Evolutionary conservation across 2,113 vertebrate species (phyloP), one percentile per base, ranked within the genome.

Genomic region (Chrysemys picta): DNA sequence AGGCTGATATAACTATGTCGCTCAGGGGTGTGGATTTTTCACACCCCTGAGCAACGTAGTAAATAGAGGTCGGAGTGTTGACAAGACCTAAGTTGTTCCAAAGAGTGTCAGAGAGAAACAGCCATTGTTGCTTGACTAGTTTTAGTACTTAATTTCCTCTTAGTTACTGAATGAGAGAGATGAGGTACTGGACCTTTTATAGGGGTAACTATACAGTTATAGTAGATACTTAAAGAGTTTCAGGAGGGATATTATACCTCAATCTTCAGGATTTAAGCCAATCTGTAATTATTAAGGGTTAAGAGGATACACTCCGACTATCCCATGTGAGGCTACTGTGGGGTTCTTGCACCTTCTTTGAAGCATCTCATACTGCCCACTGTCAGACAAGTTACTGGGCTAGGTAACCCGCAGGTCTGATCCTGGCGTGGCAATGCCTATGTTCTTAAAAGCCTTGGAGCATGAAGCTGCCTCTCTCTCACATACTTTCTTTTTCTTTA

Each of bases 371-470:
- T 38, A 9, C n/a, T 72, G 57, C 57, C 57, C 29, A 11, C 57
- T 6, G 11, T 59, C 57, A 29, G 11, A 59, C 57, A 35, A 9
- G 8, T 69, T n/a, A 8, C 31, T 8, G 62, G 62, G 31, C 35
- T 35, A n/a, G 62, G 2, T 69, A 31, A 31, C 16, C 12, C 31
- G 8, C 16, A 69, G 38, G 21, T 76, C 72, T 45, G n/a, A 24
- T 54, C 42, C 72, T 19, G 21, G 69, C 6, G 38, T 24, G 22
- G 72, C 72, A 45, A 45, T 45, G 72, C n/a, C 47, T 17, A 49
- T 45, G 47, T 35, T 9, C 4, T 27, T 22, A 57, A 84, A 14
- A 2, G 1, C 22, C 45, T 8, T 0, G 0, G 1, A 4, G 49
- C 79, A 42, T 49, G 0, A 8, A 89, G 42, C 80, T 49, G 45